Evolutionary conservation across 2,113 vertebrate species (phyloP).

Genomic region (Abramis brama): DNA sequence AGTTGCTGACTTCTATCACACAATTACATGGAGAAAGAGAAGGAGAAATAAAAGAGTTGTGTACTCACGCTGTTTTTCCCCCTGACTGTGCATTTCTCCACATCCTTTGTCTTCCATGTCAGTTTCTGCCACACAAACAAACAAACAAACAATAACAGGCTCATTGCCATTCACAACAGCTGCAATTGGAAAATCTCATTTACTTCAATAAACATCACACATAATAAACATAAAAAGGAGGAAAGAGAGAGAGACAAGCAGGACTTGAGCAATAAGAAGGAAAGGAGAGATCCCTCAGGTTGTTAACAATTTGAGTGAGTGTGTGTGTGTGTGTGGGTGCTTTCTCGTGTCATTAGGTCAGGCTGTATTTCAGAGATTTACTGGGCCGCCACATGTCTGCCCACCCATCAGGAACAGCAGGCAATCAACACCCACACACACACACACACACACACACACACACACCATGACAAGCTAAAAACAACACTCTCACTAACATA

Average conservation of each 20-base stretch:
- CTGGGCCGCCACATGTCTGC: constrained; percentile 25
- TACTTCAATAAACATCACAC: constrained; percentile 65
- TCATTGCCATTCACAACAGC: constrained; percentile 62
- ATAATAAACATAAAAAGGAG: constrained; percentile 56
- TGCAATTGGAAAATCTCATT: constrained; percentile 69
- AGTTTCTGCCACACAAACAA: constrained; percentile 73
- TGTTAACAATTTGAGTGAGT: constrained; percentile 60
- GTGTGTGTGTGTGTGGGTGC: constrained; percentile 20
- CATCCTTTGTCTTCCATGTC: constrained; percentile 81
- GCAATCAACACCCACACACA: constrained; percentile 17
- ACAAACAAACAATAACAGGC: constrained; percentile 53
- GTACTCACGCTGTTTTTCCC: constrained; percentile 82
- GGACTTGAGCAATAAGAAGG: constrained; percentile 2
- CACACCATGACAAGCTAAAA: constrained; percentile 2
- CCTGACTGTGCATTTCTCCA: constrained; percentile 82
- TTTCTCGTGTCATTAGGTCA: constrained; percentile 50
- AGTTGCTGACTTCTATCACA: constrained; percentile 28
- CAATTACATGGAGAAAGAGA: constrained; percentile 8
- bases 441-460: neutral
- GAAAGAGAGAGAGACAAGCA: constrained; percentile 20
- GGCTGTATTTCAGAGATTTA: constrained; percentile 37
- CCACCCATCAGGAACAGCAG: constrained; percentile 33
- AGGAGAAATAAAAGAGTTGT: constrained; percentile 18
- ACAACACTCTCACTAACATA: constrained; percentile 20
- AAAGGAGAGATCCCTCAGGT: constrained; percentile 55